These are phyloP conservation scores for Spodoptera exigua DNA, from an alignment of 2,888 invertebrate species.

Conservation along the genomic window DNA sequence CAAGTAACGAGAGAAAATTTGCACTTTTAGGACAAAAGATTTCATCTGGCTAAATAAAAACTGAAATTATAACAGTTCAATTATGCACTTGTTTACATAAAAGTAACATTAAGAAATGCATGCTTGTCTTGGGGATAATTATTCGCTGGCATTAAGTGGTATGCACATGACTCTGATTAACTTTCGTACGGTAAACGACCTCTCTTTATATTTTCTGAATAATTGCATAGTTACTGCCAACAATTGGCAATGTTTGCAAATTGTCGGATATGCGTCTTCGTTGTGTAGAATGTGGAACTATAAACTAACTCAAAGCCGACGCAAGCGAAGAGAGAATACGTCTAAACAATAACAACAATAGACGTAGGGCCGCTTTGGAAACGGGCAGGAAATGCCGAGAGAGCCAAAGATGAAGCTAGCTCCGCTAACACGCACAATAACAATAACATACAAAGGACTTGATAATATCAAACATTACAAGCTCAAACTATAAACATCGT, in stretches of 20 bases:
- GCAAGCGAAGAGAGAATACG: slow-evolving; percentile 41
- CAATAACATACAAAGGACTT: slow-evolving; percentile 73
- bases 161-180: not conserved
- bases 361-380: slow-evolving; percentile 60
- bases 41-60: slow-evolving; percentile 24
- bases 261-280: slow-evolving; percentile 37
- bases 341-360: slow-evolving; percentile 80
- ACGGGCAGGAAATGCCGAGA: slow-evolving; percentile 81
- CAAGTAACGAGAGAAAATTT: slow-evolving; percentile 33
- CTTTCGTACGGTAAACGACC: not conserved
- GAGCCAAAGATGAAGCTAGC: slow-evolving; percentile 72
- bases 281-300: slow-evolving; percentile 58
- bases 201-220: not conserved
- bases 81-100: slow-evolving; percentile 4
- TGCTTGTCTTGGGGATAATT: not conserved
- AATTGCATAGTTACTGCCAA: slow-evolving; percentile 13
- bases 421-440: slow-evolving; percentile 77
- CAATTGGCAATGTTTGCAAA: slow-evolving; percentile 33
- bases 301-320: slow-evolving; percentile 50
- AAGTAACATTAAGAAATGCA: slow-evolving; percentile 8
- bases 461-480: slow-evolving; percentile 57
- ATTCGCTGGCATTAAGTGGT: not conserved
- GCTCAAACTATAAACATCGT: slow-evolving; percentile 68
- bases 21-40: slow-evolving; percentile 12
- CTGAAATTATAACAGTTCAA: slow-evolving; percentile 17